Evolutionary conservation across 2,113 vertebrate genomes (phyloP).

Genomic region (Psephotus haematonotus): DNA sequence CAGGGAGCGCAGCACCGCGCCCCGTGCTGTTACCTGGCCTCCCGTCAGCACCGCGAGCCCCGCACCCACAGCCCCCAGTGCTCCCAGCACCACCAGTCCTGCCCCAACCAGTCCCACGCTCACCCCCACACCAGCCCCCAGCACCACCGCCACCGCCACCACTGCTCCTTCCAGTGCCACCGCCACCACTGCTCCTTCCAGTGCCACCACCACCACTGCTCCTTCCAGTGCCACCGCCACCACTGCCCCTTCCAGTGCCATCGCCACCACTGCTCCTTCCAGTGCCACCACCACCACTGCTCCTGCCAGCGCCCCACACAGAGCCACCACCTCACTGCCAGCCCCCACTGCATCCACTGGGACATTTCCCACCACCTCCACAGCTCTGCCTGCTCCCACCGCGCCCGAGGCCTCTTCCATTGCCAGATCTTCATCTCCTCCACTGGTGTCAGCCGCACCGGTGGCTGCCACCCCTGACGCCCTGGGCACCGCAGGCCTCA

Average conservation of each 20-base stretch:
- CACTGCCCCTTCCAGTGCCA: not conserved
- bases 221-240: too few relatives aligned
- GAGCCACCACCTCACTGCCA: not conserved
- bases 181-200: accelerated
- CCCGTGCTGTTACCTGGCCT: not conserved
- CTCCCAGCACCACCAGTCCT: not conserved
- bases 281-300: not conserved
- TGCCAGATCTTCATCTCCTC: not conserved
- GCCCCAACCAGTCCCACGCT: accelerated
- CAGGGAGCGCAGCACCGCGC: not conserved
- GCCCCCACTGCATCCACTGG: not conserved
- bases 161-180: too few relatives aligned
- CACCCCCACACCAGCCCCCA: not conserved
- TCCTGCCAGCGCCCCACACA: accelerated
- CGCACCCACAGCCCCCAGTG: too few relatives aligned
- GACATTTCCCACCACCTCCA: accelerated
- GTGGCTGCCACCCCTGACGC: not conserved
- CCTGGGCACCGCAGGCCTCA: not conserved
- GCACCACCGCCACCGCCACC: accelerated
- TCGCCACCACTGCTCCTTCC: too few relatives aligned
- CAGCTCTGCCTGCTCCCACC: not conserved
- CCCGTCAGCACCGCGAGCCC: not conserved
- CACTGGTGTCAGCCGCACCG: accelerated
- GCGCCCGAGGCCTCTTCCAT: not conserved
- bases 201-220: accelerated